phyloP scores from a whole-genome alignment of 2,113 vertebrate species.

The Lanius ludovicianus region DNA sequence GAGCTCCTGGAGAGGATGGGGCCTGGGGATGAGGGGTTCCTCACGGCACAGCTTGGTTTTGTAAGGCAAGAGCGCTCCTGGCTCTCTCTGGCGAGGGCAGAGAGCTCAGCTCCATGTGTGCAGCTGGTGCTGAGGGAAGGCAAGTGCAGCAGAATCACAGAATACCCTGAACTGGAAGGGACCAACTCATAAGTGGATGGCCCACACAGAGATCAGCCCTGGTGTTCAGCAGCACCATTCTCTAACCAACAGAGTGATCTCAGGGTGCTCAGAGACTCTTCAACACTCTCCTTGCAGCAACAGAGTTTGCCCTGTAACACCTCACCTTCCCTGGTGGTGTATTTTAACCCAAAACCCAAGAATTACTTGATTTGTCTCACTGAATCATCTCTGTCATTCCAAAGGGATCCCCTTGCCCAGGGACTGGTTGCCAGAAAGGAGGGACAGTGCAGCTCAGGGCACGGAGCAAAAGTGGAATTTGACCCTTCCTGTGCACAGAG shows the following conservation, averaged over 20 bases:
- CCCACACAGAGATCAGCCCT: background rate
- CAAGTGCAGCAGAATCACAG: background rate
- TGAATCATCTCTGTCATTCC: background rate
- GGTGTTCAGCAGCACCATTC: background rate
- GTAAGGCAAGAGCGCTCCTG: background rate
- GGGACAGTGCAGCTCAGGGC: background rate
- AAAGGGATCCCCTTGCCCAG: background rate
- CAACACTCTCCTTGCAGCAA: background rate
- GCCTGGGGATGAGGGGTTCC: background rate
- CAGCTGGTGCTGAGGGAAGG: background rate
- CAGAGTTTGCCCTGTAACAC: background rate
- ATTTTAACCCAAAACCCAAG: background rate
- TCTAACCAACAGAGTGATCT: no score
- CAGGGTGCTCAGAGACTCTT: background rate
- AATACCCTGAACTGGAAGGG: background rate
- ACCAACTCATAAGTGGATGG: rapidly evolving
- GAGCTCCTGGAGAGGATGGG: background rate
- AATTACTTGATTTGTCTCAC: rapidly evolving
- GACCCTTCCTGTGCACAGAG: rapidly evolving
- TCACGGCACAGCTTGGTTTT: rapidly evolving
- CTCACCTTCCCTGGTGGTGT: background rate
- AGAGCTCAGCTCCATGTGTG: rapidly evolving
- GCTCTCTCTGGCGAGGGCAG: background rate
- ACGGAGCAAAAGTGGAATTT: background rate
- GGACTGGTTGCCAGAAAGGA: background rate